Evolutionary conservation across 2,113 vertebrate genomes (phyloP), one percentile per base, ranked within the genome.

Genomic region (Corythornis madagascariensis): DNA sequence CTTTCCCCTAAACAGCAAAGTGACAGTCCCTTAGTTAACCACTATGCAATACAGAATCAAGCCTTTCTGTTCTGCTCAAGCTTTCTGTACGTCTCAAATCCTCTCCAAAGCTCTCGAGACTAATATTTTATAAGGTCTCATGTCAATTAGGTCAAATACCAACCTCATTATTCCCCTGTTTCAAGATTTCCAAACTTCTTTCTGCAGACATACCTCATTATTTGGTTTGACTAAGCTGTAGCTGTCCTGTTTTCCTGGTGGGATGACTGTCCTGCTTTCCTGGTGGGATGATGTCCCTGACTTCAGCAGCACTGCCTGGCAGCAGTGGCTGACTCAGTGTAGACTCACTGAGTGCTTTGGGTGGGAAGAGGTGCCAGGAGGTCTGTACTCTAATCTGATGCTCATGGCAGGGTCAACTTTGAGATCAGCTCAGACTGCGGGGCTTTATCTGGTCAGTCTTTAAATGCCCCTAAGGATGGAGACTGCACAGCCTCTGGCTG

Each of bases 91-190:
- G 0, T 40, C 61, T 78, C 60, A 86, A 77, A 64, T 60, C 17
- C 28, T 63, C 33, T 60, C 33, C 69, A 74, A 83, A 83, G 31
- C 40, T 78, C 40, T 33, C 2, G 1, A 83, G 73, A 67, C 80
- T 67, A 93, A 6, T 86, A 72, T 76, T 80, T 90, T 71, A 13
- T 45, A 88, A 74, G 8, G 90, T 75, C 20, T 90, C 16, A 8
- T 84, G 61, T 84, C 86, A 92, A 75, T 73, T 90, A 86, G 89
- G 94, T 96, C 81, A 60, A 75, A 92, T 64, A 42, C 47, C 83
- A 86, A 88, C 86, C 83, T 94, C 35, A 48, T 92, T 94, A 77
- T 28, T 83, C 60, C 53, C 55, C 48, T 13, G 35, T 71, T 90
- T 75, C 48, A 80, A 53, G 38, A 48, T 53, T 80, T 83, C 59